Percentiles rank a stretch among this genome's conserved stretches.
phyloP scores from a whole-genome alignment of 2,113 vertebrate genomes.

The Girardinichthys multiradiatus region DNA sequence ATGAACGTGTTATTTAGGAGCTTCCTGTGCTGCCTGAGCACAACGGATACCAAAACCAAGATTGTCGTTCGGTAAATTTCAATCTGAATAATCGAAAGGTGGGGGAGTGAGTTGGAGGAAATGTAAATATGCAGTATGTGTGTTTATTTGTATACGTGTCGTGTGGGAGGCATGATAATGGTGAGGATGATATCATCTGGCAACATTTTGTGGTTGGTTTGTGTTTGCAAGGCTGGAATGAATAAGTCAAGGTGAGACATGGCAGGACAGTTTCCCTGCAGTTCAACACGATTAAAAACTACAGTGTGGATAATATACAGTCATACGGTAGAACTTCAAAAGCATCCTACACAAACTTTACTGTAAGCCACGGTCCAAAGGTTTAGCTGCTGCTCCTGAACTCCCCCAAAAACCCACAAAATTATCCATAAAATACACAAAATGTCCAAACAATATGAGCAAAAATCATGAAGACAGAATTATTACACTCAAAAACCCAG shows the following conservation, averaged over 20 bases:
- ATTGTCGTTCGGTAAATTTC: constrained; percentile 2
- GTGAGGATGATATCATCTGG: constrained; percentile 45
- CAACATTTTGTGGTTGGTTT: constrained; percentile 41
- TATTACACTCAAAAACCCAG: not conserved
- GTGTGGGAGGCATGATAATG: constrained; percentile 40
- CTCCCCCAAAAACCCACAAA: too few relatives aligned
- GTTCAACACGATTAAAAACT: not conserved
- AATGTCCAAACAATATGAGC: not conserved
- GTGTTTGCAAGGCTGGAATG: constrained; percentile 51
- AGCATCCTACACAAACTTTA: not conserved
- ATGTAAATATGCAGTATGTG: not conserved
- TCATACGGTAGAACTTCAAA: not conserved
- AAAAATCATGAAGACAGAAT: not conserved
- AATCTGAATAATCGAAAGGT: constrained; percentile 44
- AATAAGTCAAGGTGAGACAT: constrained; percentile 12
- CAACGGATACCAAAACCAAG: constrained; percentile 14
- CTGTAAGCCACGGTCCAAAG: too few relatives aligned
- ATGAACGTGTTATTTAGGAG: not conserved
- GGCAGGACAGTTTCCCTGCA: constrained; percentile 4
- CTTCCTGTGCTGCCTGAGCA: constrained; percentile 18
- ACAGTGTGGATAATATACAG: not conserved
- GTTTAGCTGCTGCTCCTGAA: too few relatives aligned
- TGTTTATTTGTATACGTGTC: not conserved
- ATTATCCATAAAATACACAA: too few relatives aligned
- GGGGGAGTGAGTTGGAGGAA: constrained; percentile 34